Percentiles rank a stretch among this genome's conserved stretches.
phyloP scores from a whole-genome alignment of 2,797 vertebrate species.

The Pantherophis vulpinus region DNA sequence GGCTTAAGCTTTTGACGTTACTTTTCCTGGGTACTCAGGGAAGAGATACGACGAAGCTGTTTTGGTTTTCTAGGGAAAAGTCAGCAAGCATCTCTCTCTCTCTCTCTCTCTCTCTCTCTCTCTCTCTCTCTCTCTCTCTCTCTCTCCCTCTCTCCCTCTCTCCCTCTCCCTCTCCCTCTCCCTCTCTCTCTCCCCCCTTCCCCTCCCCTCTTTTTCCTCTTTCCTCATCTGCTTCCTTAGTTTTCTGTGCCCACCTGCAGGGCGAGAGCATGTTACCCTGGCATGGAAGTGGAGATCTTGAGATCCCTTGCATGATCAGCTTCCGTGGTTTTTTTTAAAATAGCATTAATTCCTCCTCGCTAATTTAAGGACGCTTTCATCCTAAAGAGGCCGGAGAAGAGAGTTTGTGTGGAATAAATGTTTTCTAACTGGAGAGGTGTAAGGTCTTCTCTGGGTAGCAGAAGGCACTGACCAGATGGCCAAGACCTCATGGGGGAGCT shows the following conservation, averaged over 20 bases:
- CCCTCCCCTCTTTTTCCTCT: not conserved
- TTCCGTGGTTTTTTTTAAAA: not conserved
- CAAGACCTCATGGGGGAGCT: not conserved
- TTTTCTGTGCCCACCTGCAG: not conserved
- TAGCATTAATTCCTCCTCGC: not conserved
- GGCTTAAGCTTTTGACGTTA: not conserved
- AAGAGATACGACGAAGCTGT: not conserved
- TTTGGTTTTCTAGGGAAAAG: not conserved
- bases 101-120: not conserved
- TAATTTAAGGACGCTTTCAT: not conserved
- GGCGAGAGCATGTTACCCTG: slow-evolving; percentile 10
- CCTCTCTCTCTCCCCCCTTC: not conserved
- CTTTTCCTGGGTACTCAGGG: not conserved
- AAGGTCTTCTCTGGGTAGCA: not conserved
- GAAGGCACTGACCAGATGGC: not conserved
- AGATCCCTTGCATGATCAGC: not conserved
- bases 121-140: not conserved
- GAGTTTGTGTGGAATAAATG: not conserved
- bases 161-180: not conserved
- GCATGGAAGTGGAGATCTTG: not conserved
- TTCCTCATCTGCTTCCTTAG: not conserved
- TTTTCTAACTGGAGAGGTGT: not conserved
- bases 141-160: no score
- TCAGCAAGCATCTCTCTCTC: not conserved
- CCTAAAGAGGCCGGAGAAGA: no score